These are phyloP conservation scores for Promerops cafer DNA, from an alignment of 2,113 vertebrate species.

Conservation along the genomic window DNA sequence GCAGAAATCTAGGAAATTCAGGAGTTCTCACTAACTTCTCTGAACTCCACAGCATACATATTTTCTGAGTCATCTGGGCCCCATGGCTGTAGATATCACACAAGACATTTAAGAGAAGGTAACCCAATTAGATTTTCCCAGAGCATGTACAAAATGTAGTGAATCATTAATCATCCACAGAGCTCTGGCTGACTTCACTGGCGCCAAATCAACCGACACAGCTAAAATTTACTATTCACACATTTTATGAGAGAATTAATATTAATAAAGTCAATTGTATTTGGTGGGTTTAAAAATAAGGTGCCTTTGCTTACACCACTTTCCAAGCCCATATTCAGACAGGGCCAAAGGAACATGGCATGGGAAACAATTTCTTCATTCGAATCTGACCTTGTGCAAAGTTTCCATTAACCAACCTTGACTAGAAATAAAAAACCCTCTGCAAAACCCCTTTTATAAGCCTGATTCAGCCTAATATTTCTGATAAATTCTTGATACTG, in stretches of 20 bases:
- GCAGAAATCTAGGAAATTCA: neutral
- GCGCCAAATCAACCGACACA: neutral
- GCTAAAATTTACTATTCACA: neutral
- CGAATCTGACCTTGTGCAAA: neutral
- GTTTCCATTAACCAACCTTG: neutral
- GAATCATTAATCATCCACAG: neutral
- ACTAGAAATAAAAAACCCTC: neutral
- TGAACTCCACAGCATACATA: neutral
- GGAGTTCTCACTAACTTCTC: neutral
- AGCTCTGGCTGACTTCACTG: neutral
- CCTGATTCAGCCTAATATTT: neutral
- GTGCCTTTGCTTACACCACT: neutral
- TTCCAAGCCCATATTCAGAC: neutral
- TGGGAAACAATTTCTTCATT: neutral
- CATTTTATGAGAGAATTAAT: neutral
- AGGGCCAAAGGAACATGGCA: neutral
- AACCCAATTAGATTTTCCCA: neutral
- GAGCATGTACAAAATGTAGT: neutral
- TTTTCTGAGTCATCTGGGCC: neutral
- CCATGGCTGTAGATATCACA: neutral
- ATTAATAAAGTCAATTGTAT: neutral
- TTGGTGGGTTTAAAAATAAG: neutral
- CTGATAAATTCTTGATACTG: neutral
- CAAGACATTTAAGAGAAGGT: neutral
- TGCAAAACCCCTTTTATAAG: neutral